Evolutionary conservation across 2,888 invertebrate genomes (phyloP).

Genomic region (Hemicrepidius hirtus): DNA sequence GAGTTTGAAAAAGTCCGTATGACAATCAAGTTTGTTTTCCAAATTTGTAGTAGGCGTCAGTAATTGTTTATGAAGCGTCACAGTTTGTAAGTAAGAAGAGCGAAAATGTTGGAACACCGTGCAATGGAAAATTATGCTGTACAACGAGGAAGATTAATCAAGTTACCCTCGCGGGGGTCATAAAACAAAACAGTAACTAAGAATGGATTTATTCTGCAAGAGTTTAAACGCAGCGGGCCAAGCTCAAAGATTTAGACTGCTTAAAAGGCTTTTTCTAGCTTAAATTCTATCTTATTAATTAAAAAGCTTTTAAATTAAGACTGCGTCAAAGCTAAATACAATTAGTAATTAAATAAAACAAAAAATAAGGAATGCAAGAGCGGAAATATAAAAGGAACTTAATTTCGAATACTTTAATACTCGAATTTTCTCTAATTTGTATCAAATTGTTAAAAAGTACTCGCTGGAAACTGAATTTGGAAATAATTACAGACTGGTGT

Average conservation of each 20-base stretch:
- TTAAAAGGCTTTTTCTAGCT: conserved; percentile 49
- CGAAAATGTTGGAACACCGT: conserved; percentile 38
- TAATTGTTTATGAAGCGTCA: conserved; percentile 34
- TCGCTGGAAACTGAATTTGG: background rate
- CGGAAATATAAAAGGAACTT: conserved; percentile 20
- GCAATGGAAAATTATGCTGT: conserved; percentile 53
- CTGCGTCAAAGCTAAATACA: conserved; percentile 31
- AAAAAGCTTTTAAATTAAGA: conserved; percentile 45
- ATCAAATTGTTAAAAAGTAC: conserved; percentile 7
- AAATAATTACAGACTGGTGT: conserved; percentile 8
- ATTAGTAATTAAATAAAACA: conserved; percentile 32
- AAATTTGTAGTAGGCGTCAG: conserved; percentile 7
- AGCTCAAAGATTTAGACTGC: conserved; percentile 46
- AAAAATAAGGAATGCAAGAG: conserved; percentile 17
- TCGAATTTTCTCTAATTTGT: conserved; percentile 4
- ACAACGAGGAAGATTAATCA: conserved; percentile 62
- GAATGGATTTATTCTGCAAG: conserved; percentile 63
- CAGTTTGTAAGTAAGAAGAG: conserved; percentile 19
- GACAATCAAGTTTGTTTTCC: conserved; percentile 15
- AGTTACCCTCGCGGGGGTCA: conserved; percentile 59
- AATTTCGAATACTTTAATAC: conserved; percentile 29
- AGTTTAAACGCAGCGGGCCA: conserved; percentile 56
- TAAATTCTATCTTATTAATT: conserved; percentile 49
- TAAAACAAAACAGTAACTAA: conserved; percentile 63
- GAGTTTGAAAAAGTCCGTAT: conserved; percentile 2